phyloP scores from a whole-genome alignment of 1,140 invertebrate genomes.

The Pseudomyrmex pallidus region DNA sequence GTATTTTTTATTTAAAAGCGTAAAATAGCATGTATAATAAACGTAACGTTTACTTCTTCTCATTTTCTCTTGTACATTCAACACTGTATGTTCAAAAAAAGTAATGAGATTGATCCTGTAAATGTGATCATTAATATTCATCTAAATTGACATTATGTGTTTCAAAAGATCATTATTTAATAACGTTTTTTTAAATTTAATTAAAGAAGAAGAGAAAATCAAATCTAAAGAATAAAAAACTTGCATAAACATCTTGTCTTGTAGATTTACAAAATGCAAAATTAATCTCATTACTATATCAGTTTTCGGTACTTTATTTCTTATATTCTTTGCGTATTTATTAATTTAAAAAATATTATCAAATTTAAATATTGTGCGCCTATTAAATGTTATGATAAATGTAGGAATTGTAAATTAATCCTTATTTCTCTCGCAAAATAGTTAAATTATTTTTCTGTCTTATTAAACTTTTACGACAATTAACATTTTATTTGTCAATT shows the following conservation, averaged over 20 bases:
- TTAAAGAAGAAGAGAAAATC: too few species aligned
- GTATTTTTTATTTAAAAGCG: conserved; percentile 57
- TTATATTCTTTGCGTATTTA: too few species aligned
- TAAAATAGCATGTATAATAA: conserved; percentile 58
- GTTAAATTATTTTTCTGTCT: not conserved
- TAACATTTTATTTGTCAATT: conserved; percentile 30
- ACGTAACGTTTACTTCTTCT: conserved; percentile 59
- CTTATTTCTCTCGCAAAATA: conserved; percentile 27
- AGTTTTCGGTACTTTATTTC: too few species aligned
- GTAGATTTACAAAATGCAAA: too few species aligned
- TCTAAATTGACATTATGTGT: not conserved
- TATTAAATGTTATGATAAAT: conserved; percentile 15
- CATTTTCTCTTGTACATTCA: conserved; percentile 1
- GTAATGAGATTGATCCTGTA: too few species aligned
- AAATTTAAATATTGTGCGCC: conserved; percentile 19
- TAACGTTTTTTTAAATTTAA: too few species aligned
- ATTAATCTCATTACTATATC: too few species aligned
- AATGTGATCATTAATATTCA: too few species aligned
- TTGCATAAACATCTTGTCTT: too few species aligned
- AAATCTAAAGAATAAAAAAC: too few species aligned
- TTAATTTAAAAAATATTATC: not conserved
- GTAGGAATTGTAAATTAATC: not conserved
- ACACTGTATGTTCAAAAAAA: not conserved
- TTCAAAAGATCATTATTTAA: not conserved
- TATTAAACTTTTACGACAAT: not conserved